Evolutionary conservation across 2,113 vertebrate species (phyloP), one percentile per base, ranked within the genome.

Genomic region (Phalacrocorax aristotelis): DNA sequence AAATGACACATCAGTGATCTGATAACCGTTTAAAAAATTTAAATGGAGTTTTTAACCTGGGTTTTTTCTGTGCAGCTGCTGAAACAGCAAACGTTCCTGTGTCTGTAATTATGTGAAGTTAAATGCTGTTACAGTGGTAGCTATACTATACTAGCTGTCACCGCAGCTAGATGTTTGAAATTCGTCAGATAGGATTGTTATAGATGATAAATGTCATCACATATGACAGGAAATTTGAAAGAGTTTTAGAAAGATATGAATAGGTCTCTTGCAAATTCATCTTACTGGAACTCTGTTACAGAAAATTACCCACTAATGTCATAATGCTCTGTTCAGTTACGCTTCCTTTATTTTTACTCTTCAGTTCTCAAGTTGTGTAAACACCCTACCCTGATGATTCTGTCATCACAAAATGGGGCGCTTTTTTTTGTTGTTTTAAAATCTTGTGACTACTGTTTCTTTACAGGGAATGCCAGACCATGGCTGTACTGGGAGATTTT

Each of bases 261-360:
- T 88, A n/a, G 66, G 42, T 84, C 23, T 92, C 58, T 75, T 87
- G 55, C 27, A 86, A 91, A 94, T 34, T 91, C 75, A 77, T 74
- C 42, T 97, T 96, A 93, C 95, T 61, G 92, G 87, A 96, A 97
- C 46, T 76, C 71, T 36, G 17, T 25, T 26, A 77, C 23, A 66
- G 48, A 93, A 93, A 95, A 89, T 81, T 88, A 91, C 91, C 91
- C 19, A 0, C 23, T 36, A 30, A 32, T 71, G 91, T 95, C 78
- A 94, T 83, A 96, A 69, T 5, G 44, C 4, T 40, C 26, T 69
- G 20, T 42, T 76, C 32, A 54, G 74, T 95, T 60, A 62, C 4
- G 14, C 84, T 96, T 93, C 93, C 78, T 70, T 89, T n/a, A 51
- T 92, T 96, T 90, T 40, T 29, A 54, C 13, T 82, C 42, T 55